These are phyloP conservation scores for Nettapus auritus DNA, from an alignment of 2,113 vertebrate genomes.

Conservation along the genomic window DNA sequence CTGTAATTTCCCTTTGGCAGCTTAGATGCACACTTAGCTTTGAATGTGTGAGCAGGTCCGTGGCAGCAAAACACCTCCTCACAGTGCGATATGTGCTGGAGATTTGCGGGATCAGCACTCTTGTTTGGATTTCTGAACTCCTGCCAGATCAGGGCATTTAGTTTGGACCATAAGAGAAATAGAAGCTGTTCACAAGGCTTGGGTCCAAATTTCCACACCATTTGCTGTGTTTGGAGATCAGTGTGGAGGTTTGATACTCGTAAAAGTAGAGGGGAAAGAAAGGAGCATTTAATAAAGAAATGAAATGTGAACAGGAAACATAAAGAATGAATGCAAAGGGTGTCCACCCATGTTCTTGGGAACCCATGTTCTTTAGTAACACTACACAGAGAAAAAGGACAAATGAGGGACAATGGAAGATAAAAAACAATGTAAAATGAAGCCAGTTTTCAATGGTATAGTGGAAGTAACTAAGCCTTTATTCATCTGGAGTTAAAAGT, in stretches of 20 bases:
- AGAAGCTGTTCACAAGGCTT: slow-evolving; percentile 32
- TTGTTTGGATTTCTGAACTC: slow-evolving; percentile 43
- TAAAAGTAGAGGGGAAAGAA: slow-evolving; percentile 33
- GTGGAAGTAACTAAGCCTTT: background rate
- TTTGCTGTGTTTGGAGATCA: slow-evolving; percentile 44
- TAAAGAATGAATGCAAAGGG: background rate
- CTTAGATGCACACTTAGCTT: background rate
- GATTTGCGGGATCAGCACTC: background rate
- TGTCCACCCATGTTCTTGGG: background rate
- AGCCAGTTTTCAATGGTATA: background rate
- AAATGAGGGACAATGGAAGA: background rate
- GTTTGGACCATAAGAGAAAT: slow-evolving; percentile 29
- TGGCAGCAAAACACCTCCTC: background rate
- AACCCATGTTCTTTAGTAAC: background rate
- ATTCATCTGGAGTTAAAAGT: background rate
- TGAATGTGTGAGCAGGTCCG: background rate
- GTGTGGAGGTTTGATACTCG: background rate
- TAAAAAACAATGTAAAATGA: background rate
- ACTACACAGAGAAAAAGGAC: background rate
- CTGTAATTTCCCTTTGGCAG: slow-evolving; percentile 49
- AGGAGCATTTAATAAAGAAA: background rate
- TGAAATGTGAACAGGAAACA: background rate
- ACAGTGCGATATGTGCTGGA: background rate
- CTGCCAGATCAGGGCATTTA: slow-evolving; percentile 62
- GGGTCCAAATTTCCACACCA: slow-evolving; percentile 57